Conservation (phyloP, 2,888 invertebrate genomes). For the Aphidius colemani region DNA sequence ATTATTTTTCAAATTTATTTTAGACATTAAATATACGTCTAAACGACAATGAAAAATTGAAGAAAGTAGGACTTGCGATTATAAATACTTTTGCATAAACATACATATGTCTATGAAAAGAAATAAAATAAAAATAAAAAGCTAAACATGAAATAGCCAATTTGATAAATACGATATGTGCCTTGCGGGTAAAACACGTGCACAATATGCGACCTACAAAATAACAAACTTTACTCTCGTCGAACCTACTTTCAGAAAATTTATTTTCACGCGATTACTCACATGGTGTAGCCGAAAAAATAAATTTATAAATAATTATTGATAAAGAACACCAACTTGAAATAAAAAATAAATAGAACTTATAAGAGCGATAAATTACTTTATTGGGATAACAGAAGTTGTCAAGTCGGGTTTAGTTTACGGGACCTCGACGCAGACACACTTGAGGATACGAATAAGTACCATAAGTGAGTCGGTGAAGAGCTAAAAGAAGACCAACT, state of each 20-base stretch:
- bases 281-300: neutral
- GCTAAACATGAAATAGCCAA: too few species aligned
- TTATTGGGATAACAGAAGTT: too few species aligned
- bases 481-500: neutral
- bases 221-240: too few species aligned
- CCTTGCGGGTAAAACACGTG: too few species aligned
- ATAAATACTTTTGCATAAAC: too few species aligned
- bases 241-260: too few species aligned
- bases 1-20: neutral
- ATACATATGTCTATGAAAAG: too few species aligned
- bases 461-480: too few species aligned
- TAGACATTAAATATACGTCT: slow-evolving; percentile 10
- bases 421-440: slow-evolving; percentile 6
- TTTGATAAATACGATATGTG: too few species aligned
- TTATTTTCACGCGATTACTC: neutral
- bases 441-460: neutral
- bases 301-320: neutral
- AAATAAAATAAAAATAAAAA: too few species aligned
- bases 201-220: too few species aligned
- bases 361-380: neutral
- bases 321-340: neutral
- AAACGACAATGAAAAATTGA: slow-evolving; percentile 36
- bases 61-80: slow-evolving; percentile 32
- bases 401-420: slow-evolving; percentile 8
- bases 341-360: neutral